These are phyloP conservation scores for Telmatochromis brichardi DNA, from an alignment of 2,113 vertebrate genomes.

Conservation along the genomic window DNA sequence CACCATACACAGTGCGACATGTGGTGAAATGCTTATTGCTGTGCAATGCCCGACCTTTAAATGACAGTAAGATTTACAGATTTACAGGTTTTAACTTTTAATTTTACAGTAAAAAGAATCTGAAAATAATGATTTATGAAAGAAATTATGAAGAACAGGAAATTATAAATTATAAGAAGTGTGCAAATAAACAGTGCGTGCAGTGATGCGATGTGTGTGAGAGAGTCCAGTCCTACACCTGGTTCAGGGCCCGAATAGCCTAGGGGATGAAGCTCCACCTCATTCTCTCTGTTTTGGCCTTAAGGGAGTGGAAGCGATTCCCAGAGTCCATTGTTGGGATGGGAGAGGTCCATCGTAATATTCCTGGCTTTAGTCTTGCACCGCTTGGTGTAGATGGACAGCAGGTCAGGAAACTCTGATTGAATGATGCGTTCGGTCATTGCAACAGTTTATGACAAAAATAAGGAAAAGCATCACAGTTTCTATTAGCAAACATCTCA, in stretches of 20 bases:
- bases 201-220: accelerated
- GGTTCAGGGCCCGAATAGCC: background rate
- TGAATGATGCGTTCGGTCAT: background rate
- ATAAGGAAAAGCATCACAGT: background rate
- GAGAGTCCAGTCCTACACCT: background rate
- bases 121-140: background rate
- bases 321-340: background rate
- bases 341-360: background rate
- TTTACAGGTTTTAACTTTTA: background rate
- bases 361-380: background rate
- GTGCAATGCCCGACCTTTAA: background rate
- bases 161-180: background rate
- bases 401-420: background rate
- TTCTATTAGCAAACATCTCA: background rate
- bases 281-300: background rate
- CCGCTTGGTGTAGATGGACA: background rate
- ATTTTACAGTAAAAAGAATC: background rate
- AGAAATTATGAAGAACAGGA: background rate
- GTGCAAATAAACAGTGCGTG: accelerated
- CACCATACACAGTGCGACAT: background rate
- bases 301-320: accelerated
- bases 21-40: background rate
- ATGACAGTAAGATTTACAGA: background rate
- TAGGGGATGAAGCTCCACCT: background rate
- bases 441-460: background rate